phyloP scores from a whole-genome alignment of 2,888 invertebrate species.

The Octodonta nipae region DNA sequence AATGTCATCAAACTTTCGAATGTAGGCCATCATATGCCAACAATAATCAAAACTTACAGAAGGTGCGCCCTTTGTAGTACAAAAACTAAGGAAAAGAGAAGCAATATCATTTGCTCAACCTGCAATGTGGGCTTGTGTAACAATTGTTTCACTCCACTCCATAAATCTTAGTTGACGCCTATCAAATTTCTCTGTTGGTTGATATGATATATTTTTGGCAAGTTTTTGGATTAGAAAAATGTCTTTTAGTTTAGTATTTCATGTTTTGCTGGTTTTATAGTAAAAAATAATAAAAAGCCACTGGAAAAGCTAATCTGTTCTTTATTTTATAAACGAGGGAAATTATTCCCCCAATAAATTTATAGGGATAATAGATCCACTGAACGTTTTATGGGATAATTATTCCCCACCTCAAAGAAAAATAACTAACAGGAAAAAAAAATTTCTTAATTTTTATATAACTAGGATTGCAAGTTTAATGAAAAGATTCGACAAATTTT shows the following conservation, averaged over 20 bases:
- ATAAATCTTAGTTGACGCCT: too few relatives aligned
- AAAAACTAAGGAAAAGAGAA: constrained; percentile 2
- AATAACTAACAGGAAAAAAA: constrained; percentile 1
- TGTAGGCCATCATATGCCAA: not conserved
- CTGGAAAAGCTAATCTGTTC: not conserved
- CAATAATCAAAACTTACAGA: too few relatives aligned
- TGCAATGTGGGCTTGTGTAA: constrained; percentile 5
- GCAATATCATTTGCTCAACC: too few relatives aligned
- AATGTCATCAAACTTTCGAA: constrained; percentile 1
- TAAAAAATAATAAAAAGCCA: too few relatives aligned
- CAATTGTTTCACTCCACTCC: constrained; percentile 4
- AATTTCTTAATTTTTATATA: not conserved
- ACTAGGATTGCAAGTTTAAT: not conserved
- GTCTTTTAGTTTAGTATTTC: too few relatives aligned
- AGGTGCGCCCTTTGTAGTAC: constrained; percentile 1
- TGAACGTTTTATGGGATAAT: constrained; percentile 1
- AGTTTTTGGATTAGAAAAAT: too few relatives aligned
- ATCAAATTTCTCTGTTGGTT: constrained; percentile 3
- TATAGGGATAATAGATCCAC: not conserved
- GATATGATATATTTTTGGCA: constrained; percentile 1
- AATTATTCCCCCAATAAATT: not conserved
- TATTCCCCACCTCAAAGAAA: constrained; percentile 5
- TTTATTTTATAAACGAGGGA: constrained; percentile 2
- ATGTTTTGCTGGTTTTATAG: too few relatives aligned
- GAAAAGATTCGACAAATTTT: not conserved